A percentile compares a stretch with the other conserved stretches of the same genome.
Conservation (phyloP, 2,113 vertebrate genomes). For the Tyrannus savana region DNA sequence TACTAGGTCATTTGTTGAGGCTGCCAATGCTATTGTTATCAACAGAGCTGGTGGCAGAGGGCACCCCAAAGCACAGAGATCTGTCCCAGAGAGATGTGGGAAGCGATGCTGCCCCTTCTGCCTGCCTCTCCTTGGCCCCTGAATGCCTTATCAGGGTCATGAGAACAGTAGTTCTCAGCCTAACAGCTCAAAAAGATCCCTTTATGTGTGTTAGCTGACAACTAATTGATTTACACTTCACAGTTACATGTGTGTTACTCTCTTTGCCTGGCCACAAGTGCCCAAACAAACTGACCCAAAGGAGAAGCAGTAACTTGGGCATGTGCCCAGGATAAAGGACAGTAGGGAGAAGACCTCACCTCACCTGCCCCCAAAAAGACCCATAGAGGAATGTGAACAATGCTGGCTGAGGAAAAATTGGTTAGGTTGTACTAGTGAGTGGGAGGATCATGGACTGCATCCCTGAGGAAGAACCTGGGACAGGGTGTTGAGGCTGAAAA, state of each 20-base stretch:
- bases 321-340: not conserved
- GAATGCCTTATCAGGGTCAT: not conserved
- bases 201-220: not conserved
- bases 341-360: not conserved
- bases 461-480: not conserved
- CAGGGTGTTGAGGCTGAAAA: not conserved
- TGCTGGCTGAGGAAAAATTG: not conserved
- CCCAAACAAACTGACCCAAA: not conserved
- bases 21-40: not conserved
- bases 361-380: not conserved
- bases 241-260: not conserved
- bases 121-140: not conserved
- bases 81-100: not conserved
- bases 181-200: not conserved
- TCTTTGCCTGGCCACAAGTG: not conserved
- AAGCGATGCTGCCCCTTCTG: not conserved
- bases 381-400: not conserved
- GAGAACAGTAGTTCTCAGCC: not conserved
- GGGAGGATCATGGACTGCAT: not conserved
- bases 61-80: not conserved
- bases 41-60: not conserved
- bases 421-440: not conserved
- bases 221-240: not conserved
- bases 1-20: not conserved
- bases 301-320: not conserved